Evolutionary conservation across 2,113 vertebrate genomes (phyloP), one percentile per base, ranked within the genome.

Genomic region (Xiphias gladius): DNA sequence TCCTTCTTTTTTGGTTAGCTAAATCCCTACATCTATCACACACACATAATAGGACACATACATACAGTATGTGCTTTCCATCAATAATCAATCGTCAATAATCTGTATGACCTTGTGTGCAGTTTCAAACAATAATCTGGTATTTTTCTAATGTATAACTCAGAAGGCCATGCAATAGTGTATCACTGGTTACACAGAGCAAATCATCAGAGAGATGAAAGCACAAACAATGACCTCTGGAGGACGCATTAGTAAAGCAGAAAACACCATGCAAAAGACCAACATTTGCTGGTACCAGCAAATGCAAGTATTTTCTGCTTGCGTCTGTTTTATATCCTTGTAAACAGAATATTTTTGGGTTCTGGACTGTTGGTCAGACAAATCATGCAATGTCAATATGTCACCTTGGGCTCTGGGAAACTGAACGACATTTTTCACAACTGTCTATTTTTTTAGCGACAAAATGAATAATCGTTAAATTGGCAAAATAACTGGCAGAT

Each of bases 381-480:
- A 67, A 86, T 76, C 26, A 86, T 37, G 54, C 50, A 28, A 37
- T 66, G 28, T 32, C 14, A 66, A 48, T 5, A 9, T 48, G 10
- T 76, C 71, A 79, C 70, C 82, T 75, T 82, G 32, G 32, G 32
- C 32, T 35, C 32, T 35, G 61, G 17, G 5, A 64, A 73, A 50
- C 6, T 28, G 24, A 70, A 52, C 20, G 55, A 10, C 16, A 63
- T 68, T 81, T 71, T 39, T 77, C 62, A 64, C 13, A 30, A 26
- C 7, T 59, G 26, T 55, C 79, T 19, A 67, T 86, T 64, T 76
- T 76, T 81, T 66, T 39, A 61, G 22, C 73, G 79, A 66, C 50
- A 57, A 78, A 73, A 46, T 52, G 48, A 84, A 65, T 24, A 59
- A 86, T 79, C 46, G 52, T 55, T 87, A 41, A 65, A 73, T 76